Base-by-base conservation (phyloP, 2,888 invertebrate species). In the Diarsia mendica region DNA sequence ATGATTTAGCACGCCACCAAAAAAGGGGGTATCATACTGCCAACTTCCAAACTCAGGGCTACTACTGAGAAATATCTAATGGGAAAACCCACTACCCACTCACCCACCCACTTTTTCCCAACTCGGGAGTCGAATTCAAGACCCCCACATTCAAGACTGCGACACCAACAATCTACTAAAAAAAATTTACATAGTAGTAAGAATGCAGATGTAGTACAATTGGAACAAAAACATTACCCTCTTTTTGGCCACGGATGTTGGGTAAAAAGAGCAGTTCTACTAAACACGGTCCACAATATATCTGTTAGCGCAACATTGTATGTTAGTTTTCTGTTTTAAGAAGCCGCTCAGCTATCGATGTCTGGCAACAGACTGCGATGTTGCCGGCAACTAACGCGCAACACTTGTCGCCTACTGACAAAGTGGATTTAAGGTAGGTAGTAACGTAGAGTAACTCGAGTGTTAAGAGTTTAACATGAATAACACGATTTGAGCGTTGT, bases 371-470 rank as follows among this genome's bases (percentile, higher is more conserved):
- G 49, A 66, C 60, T 28, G 67, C 58, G 73, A 60, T 70, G 73
- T 75, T 67, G 69, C 61, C 63, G 61, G 77, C 70, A 39, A 67
- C 84, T 49, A 66, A 69, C 46, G 78, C 68, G 60, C 77, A 53
- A 60, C 68, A 63, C 3, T 72, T 61, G 80, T 89, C 85, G 80
- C 85, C 75, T 63, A 18, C 4, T 53, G 80, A 80, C 46, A 68
- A 75, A 67, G 82, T 66, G 55, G 80, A 81, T 49, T 58, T 85
- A 69, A 81, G 80, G 80, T 81, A 81, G 85, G 80, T 81, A 81
- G 85, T 39, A 3, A 28, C n/a, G 28, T 44, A 51, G 23, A 51
- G 5, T 74, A 8, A 58, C 23, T 20, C 39, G 8, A 1, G 1
- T 39, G 20, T 5, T 53, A 20, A 20, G 33, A 65, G 20, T 8